Evolutionary conservation across 1,140 invertebrate species (phyloP).

Genomic region (Penaeus japonicus): DNA sequence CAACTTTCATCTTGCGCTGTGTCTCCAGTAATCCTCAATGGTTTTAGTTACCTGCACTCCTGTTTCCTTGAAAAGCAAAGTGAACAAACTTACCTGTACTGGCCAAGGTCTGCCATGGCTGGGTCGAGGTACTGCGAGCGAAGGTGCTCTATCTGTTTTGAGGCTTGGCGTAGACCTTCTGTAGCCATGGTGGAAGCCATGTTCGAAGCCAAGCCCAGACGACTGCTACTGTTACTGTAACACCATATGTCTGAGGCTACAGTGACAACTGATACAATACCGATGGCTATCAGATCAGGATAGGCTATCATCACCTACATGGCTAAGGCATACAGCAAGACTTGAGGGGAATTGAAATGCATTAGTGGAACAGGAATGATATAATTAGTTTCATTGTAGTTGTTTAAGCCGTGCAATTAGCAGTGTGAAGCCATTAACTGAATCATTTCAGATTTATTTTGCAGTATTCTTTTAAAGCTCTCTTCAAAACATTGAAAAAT

Average conservation of each 20-base stretch:
- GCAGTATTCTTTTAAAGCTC: too few relatives aligned
- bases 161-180: constrained; percentile 41
- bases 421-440: too few relatives aligned
- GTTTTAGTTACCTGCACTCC: neutral
- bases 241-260: neutral
- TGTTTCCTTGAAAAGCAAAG: neutral
- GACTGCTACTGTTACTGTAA: constrained; percentile 40
- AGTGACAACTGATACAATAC: constrained; percentile 14
- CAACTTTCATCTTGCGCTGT: too few relatives aligned
- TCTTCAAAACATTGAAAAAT: too few relatives aligned
- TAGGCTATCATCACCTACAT: too few relatives aligned
- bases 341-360: too few relatives aligned
- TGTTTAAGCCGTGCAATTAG: too few relatives aligned
- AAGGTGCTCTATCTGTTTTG: constrained; percentile 41
- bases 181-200: constrained; percentile 49
- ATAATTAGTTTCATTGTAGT: too few relatives aligned
- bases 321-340: too few relatives aligned
- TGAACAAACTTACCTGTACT: constrained; percentile 29
- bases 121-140: constrained; percentile 45
- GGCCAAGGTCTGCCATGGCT: constrained; percentile 27
- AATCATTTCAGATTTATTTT: too few relatives aligned
- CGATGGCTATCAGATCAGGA: neutral
- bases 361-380: too few relatives aligned
- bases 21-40: neutral
- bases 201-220: neutral